phyloP scores from a whole-genome alignment of 2,888 invertebrate species.

The Furcula furcula region DNA sequence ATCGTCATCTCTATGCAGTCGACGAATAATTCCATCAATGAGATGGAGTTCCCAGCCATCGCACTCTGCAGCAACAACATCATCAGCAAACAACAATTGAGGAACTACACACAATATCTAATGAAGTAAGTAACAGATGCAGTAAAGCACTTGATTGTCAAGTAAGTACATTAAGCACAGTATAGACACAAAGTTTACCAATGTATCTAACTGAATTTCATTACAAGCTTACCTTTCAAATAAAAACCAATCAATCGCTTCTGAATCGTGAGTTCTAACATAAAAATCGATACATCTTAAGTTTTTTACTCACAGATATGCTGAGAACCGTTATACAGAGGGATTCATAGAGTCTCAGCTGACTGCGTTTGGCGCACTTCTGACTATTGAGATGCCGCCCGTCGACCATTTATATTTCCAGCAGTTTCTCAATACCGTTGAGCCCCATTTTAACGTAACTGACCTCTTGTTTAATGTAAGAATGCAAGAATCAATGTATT shows the following conservation, averaged over 20 bases:
- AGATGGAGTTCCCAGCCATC: slow-evolving; percentile 81
- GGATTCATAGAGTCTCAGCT: slow-evolving; percentile 10
- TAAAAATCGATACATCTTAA: too few species aligned
- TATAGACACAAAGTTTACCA: too few species aligned
- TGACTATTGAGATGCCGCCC: slow-evolving; percentile 9
- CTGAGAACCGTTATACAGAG: slow-evolving; percentile 4
- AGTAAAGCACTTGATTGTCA: too few species aligned
- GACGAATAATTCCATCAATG: slow-evolving; percentile 43
- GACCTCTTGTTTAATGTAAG: slow-evolving; percentile 23
- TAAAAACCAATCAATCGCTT: too few species aligned
- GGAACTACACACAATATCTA: slow-evolving; percentile 12
- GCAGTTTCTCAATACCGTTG: slow-evolving; percentile 10
- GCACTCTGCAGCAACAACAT: slow-evolving; percentile 69
- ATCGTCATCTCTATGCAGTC: slow-evolving; percentile 12
- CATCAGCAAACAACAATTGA: slow-evolving; percentile 13
- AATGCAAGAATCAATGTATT: too few species aligned
- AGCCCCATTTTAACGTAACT: slow-evolving; percentile 14
- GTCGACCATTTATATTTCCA: slow-evolving; percentile 9
- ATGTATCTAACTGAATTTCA: too few species aligned
- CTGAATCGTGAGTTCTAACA: too few species aligned
- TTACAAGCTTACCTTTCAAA: too few species aligned
- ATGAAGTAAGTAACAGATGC: slow-evolving; percentile 8
- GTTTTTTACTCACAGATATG: too few species aligned
- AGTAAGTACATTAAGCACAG: too few species aligned
- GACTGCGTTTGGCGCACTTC: slow-evolving; percentile 15